Evolutionary conservation across 1,140 invertebrate genomes (phyloP).

Genomic region (Episyrphus balteatus): DNA sequence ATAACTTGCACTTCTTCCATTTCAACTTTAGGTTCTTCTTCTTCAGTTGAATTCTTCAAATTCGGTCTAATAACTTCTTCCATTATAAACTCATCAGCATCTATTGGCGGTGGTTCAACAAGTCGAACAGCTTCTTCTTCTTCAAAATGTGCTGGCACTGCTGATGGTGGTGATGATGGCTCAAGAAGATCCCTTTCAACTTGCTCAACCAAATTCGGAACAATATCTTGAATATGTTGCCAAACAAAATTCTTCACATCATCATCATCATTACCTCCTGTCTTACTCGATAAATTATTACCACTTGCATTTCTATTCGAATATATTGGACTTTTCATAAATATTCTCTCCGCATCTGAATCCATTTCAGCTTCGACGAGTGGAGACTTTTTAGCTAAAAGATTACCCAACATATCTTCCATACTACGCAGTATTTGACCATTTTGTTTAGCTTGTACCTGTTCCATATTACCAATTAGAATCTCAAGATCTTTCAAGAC

Average conservation of each 20-base stretch:
- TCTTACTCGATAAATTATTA: neutral
- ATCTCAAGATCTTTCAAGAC: constrained; percentile 34
- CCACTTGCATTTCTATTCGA: constrained; percentile 5
- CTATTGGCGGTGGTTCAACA: constrained; percentile 16
- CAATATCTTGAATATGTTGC: constrained; percentile 36
- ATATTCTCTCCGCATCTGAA: constrained; percentile 27
- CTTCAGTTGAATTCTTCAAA: constrained; percentile 17
- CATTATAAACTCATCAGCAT: constrained; percentile 19
- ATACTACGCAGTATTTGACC: constrained; percentile 28
- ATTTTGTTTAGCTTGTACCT: constrained; percentile 33
- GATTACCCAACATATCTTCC: constrained; percentile 27
- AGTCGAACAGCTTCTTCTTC: constrained; percentile 3
- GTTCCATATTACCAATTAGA: constrained; percentile 35
- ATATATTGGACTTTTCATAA: constrained; percentile 31
- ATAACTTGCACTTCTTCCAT: constrained; percentile 32
- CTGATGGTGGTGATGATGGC: neutral
- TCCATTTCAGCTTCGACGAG: constrained; percentile 25
- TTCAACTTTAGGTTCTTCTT: constrained; percentile 15
- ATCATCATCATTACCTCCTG: constrained; percentile 7
- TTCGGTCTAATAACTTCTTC: constrained; percentile 29
- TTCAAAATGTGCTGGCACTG: neutral
- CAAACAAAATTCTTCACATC: constrained; percentile 34
- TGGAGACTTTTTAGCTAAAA: constrained; percentile 14
- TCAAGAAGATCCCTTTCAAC: constrained; percentile 32
- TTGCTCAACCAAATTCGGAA: constrained; percentile 35